Percentiles rank a stretch among this genome's conserved stretches.
phyloP scores from a whole-genome alignment of 2,888 invertebrate species.

The Seira sanloemensis region DNA sequence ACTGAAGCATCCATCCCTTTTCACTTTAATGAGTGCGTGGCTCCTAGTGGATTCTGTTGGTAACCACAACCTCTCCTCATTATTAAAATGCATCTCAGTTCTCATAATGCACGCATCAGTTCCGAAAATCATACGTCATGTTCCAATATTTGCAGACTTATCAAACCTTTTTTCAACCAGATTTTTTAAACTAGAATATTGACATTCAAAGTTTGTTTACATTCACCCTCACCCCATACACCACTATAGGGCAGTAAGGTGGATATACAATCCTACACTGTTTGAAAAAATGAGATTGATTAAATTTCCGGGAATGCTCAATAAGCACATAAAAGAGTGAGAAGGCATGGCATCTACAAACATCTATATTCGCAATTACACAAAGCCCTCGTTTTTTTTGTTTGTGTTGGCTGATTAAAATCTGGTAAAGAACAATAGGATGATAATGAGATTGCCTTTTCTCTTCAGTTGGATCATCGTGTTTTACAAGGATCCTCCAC shows the following conservation, averaged over 20 bases:
- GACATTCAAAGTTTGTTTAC: background rate
- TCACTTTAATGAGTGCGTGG: background rate
- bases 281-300: slow-evolving; percentile 20
- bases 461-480: too few relatives aligned
- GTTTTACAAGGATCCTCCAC: too few relatives aligned
- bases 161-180: background rate
- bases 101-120: too few relatives aligned
- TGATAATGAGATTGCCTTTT: slow-evolving; percentile 43
- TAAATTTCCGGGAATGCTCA: slow-evolving; percentile 46
- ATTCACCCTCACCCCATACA: background rate
- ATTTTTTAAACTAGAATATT: background rate
- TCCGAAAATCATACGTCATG: background rate
- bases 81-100: background rate
- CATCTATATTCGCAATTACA: background rate
- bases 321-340: background rate
- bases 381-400: slow-evolving; percentile 27
- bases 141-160: background rate
- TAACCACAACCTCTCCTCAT: background rate
- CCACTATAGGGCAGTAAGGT: too few relatives aligned
- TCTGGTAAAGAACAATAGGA: slow-evolving; percentile 43
- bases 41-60: slow-evolving; percentile 3
- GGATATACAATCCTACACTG: background rate
- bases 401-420: slow-evolving; percentile 50
- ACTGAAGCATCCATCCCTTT: background rate
- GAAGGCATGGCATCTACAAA: background rate